Base-by-base conservation (phyloP, 23 tunicate species). In the Clavelina lepadiformis region DNA sequence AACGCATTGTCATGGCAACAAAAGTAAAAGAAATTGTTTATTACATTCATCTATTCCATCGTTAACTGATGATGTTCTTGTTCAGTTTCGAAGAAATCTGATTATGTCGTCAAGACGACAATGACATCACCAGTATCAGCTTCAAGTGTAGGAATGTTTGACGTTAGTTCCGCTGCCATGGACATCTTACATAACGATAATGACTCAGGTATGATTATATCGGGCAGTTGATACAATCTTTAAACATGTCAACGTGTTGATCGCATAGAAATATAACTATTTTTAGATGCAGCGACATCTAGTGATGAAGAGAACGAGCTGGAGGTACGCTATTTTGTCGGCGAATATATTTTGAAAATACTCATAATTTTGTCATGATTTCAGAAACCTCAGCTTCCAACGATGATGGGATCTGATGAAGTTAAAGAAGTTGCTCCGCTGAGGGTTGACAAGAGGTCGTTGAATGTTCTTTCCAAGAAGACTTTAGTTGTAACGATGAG, bases 71-170 rank as follows among this genome's bases (percentile, higher is more conserved):
- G n/a, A n/a, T n/a, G n/a, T n/a, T n/a, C n/a, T n/a, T n/a, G n/a
- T n/a, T n/a, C n/a, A n/a, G n/a, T n/a, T n/a, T n/a, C n/a, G n/a
- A 20, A 37, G 30, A 4, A 37, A 5, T 22, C 27, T 26, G 30
- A 33, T 36, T 38, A 18, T 27, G 6, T 64, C 61, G 3, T 28
- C 46, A 55, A 55, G 51, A 61, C 31, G 21, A 52, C 45, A 18
- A 22, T 72, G 24, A 55, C 76, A 1, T 82, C 91, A 2, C 76
- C 91, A 0, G 58, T 74, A 19, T 64, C 80, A 1, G 91, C 91
- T 1, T 82, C 91, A 2, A 41, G 69, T 3, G 18, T 82, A 46
- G 64, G 91, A 5, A 23, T 59, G 28, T 35, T 74, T 3, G 81
- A 74, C 57, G 81, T 68, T 1, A 58, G 51, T 57, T 33, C 66